Base-by-base conservation (phyloP, 1,140 invertebrate genomes). In the Campoletis sonorensis region DNA sequence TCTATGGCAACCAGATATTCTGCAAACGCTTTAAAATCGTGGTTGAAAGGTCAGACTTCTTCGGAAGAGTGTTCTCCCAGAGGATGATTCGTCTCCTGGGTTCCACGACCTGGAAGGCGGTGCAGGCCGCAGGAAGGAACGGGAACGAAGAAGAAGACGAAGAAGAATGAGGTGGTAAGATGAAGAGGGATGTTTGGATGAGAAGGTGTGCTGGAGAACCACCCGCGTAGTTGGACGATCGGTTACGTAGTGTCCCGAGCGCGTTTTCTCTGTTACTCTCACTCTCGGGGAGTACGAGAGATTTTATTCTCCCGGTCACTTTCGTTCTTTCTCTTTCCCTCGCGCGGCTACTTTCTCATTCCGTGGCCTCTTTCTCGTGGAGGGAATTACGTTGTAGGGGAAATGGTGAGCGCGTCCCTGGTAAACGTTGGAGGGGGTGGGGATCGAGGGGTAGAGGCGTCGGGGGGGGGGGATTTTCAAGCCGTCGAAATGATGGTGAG, bases 261-360 rank as follows among this genome's bases (percentile, higher is more conserved):
- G n/a, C n/a, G n/a, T 58, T 58, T 40, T 45, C 30, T 40, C 40
- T 73, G 26, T 67, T 16, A 10, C 61, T 67, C 61, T 45, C n/a
- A 37, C 13, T 64, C 54, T 23, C 51, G 4, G 8, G n/a, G n/a
- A n/a, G n/a, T n/a, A n/a, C n/a, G n/a, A n/a, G 3, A 45, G 40
- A 11, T 30, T 77, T 54, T 27, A 13, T 64, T 54, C 54, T 58
- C 54, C 3, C 16, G 21, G 54, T 23, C 37, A 75, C 72, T 75
- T 58, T 75, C 45, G 11, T 21, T 49, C 45, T 7, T 18, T 54
- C 40, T 77, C 75, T 37, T 23, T 21, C 49, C 64, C 61, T 23
- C 75, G 18, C 75, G 30, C 54, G 15, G 27, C n/a, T 26, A 51
- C 64, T 79, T 11, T 51, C 78, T 33, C 64, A n/a, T 13, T n/a